A percentile compares a stretch with the other conserved stretches of the same genome.
phyloP scores from a whole-genome alignment of 1,140 invertebrate species.

The Pantala flavescens region DNA sequence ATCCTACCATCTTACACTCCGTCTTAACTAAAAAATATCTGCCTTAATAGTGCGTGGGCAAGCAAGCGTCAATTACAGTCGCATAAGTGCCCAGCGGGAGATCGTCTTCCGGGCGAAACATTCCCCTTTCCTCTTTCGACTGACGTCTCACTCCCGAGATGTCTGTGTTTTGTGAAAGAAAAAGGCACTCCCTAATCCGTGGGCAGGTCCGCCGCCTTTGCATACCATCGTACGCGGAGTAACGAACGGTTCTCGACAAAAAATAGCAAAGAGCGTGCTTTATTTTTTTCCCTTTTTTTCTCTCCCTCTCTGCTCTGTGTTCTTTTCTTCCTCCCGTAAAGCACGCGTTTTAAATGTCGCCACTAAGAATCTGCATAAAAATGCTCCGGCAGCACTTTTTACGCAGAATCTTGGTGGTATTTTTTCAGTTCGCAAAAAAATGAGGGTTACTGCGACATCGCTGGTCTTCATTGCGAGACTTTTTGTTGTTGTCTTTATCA shows the following conservation, averaged over 20 bases:
- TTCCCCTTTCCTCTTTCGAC: background rate
- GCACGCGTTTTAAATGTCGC: background rate
- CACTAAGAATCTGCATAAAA: background rate
- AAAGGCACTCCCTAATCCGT: slow-evolving; percentile 4
- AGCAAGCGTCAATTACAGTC: background rate
- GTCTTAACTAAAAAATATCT: too few relatives aligned
- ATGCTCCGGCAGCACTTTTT: too few relatives aligned
- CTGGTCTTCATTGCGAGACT: background rate
- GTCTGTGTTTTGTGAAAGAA: background rate
- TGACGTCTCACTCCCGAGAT: background rate
- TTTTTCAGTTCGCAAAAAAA: too few relatives aligned
- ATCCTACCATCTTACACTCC: too few relatives aligned
- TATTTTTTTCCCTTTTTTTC: background rate
- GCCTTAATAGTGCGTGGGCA: background rate
- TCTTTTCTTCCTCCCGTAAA: background rate
- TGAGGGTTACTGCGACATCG: background rate
- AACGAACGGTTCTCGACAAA: background rate
- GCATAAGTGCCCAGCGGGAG: background rate
- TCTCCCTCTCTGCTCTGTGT: background rate
- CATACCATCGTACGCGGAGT: background rate
- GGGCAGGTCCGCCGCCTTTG: background rate
- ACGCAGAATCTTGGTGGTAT: too few relatives aligned
- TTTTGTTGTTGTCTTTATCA: slow-evolving; percentile 1
- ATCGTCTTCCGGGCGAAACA: background rate
- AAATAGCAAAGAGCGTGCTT: background rate